Conservation (phyloP, 23 tunicate species). For the Pegea sp. region DNA sequence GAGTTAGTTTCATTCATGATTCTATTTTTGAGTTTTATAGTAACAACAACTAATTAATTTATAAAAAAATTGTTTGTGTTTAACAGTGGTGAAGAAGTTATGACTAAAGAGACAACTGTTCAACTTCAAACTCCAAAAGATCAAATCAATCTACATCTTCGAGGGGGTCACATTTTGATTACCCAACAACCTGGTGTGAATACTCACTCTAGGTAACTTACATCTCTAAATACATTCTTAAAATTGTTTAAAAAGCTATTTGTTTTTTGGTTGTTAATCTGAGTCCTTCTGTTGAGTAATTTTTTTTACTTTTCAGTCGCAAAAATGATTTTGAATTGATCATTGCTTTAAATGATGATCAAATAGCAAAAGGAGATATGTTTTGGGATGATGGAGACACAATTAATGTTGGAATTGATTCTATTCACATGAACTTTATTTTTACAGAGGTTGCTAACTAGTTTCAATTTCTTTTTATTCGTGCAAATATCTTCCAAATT, state of each 20-base stretch:
- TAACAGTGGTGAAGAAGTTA: constrained; percentile 34
- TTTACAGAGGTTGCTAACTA: constrained; percentile 20
- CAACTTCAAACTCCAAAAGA: constrained; percentile 27
- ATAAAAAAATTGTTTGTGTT: too few species aligned
- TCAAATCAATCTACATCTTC: constrained; percentile 46
- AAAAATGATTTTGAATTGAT: constrained; percentile 23
- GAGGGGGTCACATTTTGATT: constrained; percentile 60
- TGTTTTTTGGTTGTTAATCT: background rate
- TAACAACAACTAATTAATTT: too few species aligned
- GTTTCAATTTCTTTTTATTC: background rate
- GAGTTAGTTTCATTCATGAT: constrained; percentile 5
- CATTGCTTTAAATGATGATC: constrained; percentile 41
- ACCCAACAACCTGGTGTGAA: constrained; percentile 55
- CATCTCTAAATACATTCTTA: background rate
- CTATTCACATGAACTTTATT: constrained; percentile 5
- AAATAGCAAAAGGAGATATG: constrained; percentile 30
- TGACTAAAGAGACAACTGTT: background rate
- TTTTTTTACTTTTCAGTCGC: constrained; percentile 18
- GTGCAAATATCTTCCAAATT: background rate
- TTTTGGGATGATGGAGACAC: constrained; percentile 95
- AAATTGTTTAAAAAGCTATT: background rate
- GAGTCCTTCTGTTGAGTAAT: background rate
- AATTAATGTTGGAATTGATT: constrained; percentile 4
- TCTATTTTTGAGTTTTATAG: background rate
- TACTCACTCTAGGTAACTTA: constrained; percentile 32